A percentile compares a stretch with the other conserved stretches of the same genome.
Evolutionary conservation across 2,797 vertebrate species (phyloP).

Genomic region (Sphenodon punctatus): DNA sequence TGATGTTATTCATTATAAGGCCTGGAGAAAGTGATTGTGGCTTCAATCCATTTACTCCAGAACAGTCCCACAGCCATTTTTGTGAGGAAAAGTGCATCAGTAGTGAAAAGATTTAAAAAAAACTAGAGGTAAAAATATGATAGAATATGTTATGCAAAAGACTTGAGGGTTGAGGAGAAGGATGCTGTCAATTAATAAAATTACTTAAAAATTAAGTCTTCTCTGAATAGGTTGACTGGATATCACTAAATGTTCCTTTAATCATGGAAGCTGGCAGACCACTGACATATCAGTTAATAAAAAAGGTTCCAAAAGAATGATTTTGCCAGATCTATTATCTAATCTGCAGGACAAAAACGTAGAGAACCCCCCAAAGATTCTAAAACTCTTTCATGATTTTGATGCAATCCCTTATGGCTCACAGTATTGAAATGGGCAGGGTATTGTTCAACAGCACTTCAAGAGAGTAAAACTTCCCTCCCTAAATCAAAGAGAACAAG

Average conservation of each 20-base stretch:
- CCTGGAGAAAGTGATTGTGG: too few relatives aligned
- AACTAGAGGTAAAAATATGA: too few relatives aligned
- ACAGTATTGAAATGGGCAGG: not conserved
- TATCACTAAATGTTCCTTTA: not conserved
- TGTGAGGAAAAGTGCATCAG: too few relatives aligned
- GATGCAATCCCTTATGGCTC: not conserved
- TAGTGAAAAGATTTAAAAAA: too few relatives aligned
- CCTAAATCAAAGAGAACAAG: not conserved
- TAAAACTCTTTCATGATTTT: not conserved
- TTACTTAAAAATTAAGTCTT: not conserved
- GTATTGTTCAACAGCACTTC: not conserved
- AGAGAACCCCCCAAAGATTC: not conserved
- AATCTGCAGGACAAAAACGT: not conserved
- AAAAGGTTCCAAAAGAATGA: not conserved
- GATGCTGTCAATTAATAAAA: not conserved
- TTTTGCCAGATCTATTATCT: not conserved
- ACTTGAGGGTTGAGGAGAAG: too few relatives aligned
- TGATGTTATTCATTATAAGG: too few relatives aligned
- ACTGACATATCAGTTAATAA: not conserved
- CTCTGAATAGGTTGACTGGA: not conserved
- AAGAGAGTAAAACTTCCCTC: not conserved
- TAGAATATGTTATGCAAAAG: not conserved
- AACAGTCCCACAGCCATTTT: too few relatives aligned
- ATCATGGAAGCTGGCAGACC: not conserved
- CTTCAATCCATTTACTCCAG: too few relatives aligned